A percentile compares a stretch with the other conserved stretches of the same genome.
Conservation (phyloP, 2,797 vertebrate species). For the Decapterus maruadsi region DNA sequence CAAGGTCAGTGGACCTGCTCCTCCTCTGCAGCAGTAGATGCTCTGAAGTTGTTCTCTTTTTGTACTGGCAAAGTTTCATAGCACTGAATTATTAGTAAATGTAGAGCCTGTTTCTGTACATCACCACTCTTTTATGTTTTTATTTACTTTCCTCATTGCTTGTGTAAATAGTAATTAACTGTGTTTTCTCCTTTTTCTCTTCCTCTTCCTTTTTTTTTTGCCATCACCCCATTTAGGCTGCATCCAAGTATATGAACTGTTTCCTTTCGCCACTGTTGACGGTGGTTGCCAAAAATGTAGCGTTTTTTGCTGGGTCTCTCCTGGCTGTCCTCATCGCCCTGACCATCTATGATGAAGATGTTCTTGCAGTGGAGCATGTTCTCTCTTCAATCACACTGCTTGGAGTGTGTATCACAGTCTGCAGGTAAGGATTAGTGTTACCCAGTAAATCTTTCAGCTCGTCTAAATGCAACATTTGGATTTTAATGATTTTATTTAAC, state of each 20-base stretch:
- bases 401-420: slow-evolving; percentile 94
- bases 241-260: slow-evolving; percentile 99
- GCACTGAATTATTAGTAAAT: not conserved
- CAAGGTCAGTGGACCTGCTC: slow-evolving; percentile 78
- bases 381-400: slow-evolving; percentile 96
- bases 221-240: slow-evolving; percentile 77
- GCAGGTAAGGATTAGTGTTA: slow-evolving; percentile 85
- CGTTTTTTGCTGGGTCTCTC: slow-evolving; percentile 97
- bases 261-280: slow-evolving; percentile 96
- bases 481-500: slow-evolving; percentile 15
- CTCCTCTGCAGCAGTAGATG: not conserved
- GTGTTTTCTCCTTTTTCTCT: not conserved
- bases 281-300: slow-evolving; percentile 96
- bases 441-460: not conserved
- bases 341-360: slow-evolving; percentile 98
- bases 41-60: not conserved
- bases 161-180: slow-evolving; percentile 21
- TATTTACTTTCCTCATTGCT: not conserved
- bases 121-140: not conserved
- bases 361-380: slow-evolving; percentile 95
- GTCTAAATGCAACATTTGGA: not conserved
- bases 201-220: slow-evolving; percentile 10
- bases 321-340: slow-evolving; percentile 97
- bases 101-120: not conserved
- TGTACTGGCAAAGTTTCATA: not conserved